Percentiles rank a stretch among this genome's conserved stretches.
These are phyloP conservation scores for Apolygus lucorum DNA, from an alignment of 1,140 invertebrate species.

Conservation along the genomic window DNA sequence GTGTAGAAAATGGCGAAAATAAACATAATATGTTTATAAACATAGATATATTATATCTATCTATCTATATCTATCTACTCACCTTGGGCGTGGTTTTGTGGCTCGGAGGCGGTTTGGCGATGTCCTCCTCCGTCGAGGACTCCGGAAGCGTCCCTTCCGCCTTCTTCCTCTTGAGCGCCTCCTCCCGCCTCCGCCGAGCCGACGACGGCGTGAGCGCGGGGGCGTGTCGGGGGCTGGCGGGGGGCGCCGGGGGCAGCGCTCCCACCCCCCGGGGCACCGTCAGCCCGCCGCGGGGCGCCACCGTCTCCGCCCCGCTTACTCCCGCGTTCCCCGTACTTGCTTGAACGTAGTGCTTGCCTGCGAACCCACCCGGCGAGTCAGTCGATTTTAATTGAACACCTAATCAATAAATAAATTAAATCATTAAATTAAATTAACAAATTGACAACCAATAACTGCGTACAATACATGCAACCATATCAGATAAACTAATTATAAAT, in stretches of 20 bases:
- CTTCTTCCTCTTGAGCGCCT: conserved; percentile 16
- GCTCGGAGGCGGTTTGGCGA: conserved; percentile 17
- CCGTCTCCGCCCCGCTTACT: conserved; percentile 26
- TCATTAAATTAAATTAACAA: background rate
- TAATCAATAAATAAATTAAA: too few relatives aligned
- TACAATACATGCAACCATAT: too few relatives aligned
- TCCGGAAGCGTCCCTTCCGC: conserved; percentile 26
- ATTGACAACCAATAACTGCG: too few relatives aligned
- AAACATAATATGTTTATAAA: too few relatives aligned
- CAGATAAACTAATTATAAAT: too few relatives aligned
- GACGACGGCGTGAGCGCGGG: conserved; percentile 33
- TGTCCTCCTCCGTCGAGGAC: conserved; percentile 34
- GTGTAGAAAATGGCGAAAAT: too few relatives aligned
- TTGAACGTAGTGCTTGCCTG: conserved; percentile 31
- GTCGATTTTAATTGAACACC: too few relatives aligned
- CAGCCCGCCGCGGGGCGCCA: conserved; percentile 19
- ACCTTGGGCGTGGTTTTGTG: conserved; percentile 24
- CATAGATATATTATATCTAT: too few relatives aligned
- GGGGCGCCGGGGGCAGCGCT: conserved; percentile 1
- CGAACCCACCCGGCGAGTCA: too few relatives aligned
- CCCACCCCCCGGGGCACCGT: conserved; percentile 20
- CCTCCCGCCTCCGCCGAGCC: conserved; percentile 27
- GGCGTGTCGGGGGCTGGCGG: conserved; percentile 17
- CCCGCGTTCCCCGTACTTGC: conserved; percentile 25
- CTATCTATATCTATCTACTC: too few relatives aligned